Conservation (phyloP, 2,797 vertebrate genomes). For the Bradypodion pumilum region DNA sequence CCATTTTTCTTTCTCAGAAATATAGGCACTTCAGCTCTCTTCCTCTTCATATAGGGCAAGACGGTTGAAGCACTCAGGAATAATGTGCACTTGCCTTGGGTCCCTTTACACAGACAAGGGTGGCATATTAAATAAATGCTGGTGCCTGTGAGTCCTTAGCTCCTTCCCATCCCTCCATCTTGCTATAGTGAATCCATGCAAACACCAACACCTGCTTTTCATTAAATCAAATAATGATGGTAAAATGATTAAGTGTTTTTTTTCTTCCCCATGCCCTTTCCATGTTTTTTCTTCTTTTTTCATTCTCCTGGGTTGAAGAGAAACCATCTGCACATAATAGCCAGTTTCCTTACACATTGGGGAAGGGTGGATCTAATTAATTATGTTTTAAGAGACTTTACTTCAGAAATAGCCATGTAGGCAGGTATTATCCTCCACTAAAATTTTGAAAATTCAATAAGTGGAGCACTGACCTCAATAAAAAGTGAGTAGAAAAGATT, state of each 20-base stretch:
- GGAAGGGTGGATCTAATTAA: conserved; percentile 12
- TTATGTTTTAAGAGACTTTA: conserved; percentile 31
- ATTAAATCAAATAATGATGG: conserved; percentile 18
- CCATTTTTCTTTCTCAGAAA: conserved; percentile 10
- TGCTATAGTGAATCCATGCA: neutral
- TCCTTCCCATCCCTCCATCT: neutral
- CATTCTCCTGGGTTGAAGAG: neutral
- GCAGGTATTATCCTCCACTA: conserved; percentile 18
- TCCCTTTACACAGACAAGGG: no score
- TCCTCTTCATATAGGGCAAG: conserved; percentile 4
- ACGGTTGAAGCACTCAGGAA: conserved; percentile 35
- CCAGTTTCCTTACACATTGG: neutral
- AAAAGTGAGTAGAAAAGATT: conserved; percentile 16
- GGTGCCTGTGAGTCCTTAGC: neutral
- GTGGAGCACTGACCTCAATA: conserved; percentile 14
- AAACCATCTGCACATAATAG: conserved; percentile 16
- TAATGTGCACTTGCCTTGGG: no score
- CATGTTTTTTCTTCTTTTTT: neutral
- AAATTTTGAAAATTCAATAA: conserved; percentile 31
- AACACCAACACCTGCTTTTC: conserved; percentile 5
- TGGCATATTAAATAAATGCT: no score
- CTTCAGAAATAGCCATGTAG: conserved; percentile 23
- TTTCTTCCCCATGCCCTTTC: neutral
- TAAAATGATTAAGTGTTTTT: neutral
- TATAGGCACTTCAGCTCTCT: conserved; percentile 14